phyloP scores from a whole-genome alignment of 2,888 invertebrate species.

The Ptilodon capucinus region DNA sequence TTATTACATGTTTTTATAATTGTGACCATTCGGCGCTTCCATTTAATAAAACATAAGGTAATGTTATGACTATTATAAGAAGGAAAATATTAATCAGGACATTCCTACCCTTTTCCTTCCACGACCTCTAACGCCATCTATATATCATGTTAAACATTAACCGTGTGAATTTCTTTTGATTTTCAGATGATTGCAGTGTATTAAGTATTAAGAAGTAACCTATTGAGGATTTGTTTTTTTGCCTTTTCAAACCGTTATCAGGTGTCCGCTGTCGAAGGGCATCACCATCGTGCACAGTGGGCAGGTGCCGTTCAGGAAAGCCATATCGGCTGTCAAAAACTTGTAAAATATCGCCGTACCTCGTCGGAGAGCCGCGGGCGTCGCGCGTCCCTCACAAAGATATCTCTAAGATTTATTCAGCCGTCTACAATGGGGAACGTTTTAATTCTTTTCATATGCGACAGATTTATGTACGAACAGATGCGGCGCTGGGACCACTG shows the following conservation, averaged over 20 bases:
- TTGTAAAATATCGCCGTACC: constrained; percentile 85
- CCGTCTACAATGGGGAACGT: constrained; percentile 79
- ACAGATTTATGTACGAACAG: constrained; percentile 80
- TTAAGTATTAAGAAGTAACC: too few species aligned
- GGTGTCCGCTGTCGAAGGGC: constrained; percentile 10
- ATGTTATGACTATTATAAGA: too few species aligned
- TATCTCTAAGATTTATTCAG: constrained; percentile 80
- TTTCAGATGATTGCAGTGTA: too few species aligned
- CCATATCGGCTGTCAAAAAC: constrained; percentile 86
- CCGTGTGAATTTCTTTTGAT: too few species aligned
- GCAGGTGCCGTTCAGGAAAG: constrained; percentile 81
- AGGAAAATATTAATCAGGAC: too few species aligned
- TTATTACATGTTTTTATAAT: constrained; percentile 12
- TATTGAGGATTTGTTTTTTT: too few species aligned
- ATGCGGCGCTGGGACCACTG: constrained; percentile 57
- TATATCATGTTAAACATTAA: too few species aligned
- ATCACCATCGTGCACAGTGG: constrained; percentile 42
- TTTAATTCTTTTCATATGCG: constrained; percentile 81
- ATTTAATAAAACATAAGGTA: too few species aligned
- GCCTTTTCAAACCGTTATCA: background rate
- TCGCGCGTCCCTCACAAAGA: constrained; percentile 75
- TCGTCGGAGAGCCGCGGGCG: constrained; percentile 66
- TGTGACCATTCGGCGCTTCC: too few species aligned
- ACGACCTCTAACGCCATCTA: too few species aligned
- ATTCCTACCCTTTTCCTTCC: too few species aligned